Base-by-base conservation (phyloP, 2,888 invertebrate genomes). In the Pseudococcus jackbeardsleyi region DNA sequence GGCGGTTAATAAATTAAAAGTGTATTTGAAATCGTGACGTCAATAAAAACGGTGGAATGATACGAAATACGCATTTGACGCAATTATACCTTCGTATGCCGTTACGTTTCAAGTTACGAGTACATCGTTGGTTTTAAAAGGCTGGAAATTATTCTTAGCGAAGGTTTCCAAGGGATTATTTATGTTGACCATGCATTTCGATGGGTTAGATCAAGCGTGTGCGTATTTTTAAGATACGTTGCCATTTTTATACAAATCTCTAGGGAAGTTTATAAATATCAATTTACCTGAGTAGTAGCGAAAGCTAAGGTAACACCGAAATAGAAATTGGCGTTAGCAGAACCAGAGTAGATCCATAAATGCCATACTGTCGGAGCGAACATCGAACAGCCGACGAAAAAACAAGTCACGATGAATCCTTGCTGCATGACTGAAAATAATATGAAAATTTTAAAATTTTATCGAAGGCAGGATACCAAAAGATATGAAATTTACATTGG, bases 261-360 rank as follows among this genome's bases (percentile, higher is more conserved):
- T 17, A 4, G n/a, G n/a, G 54, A n/a, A n/a, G n/a, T n/a, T 54
- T n/a, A 6, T n/a, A 54, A 54, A 54, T n/a, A 54, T 5, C n/a
- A 79, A 48, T 54, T 79, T 92, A 92, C 93, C 93, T 97, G 96
- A 88, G 98, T 97, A 84, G 97, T 96, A 26, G 96, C 97, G 92
- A 98, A 98, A 0, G 97, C 97, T 33, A 99, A 93, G 0, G 99
- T 98, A 0, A 98, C 97, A 54, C 98, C 99, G 92, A 99, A 99
- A 93, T 98, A 99, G 92, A 99, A 99, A 92, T 99, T 99, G 0
- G 99, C 99, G 93, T 99, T 99, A 8, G 99, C 99, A 72, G 99
- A 98, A 68, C 99, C 97, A 12, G 97, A 96, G 92, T 98, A 98
- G 90, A 99, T 98, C 99, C 99, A 99, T 68, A 99, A 94, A 92